Evolutionary conservation across 2,113 vertebrate species (phyloP).

Genomic region (Furnarius figulus): DNA sequence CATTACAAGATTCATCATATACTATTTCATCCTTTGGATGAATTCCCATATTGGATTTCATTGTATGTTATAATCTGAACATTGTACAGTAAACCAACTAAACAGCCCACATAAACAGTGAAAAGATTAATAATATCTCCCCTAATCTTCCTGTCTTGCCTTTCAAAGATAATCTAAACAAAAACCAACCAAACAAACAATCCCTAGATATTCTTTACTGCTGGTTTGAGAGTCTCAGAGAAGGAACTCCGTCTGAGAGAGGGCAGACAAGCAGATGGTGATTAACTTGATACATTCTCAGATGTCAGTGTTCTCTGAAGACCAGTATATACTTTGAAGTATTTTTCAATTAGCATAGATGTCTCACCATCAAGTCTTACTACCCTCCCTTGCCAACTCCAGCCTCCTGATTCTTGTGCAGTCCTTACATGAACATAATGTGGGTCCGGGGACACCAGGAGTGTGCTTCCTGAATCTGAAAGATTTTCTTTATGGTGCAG

Average conservation of each 20-base stretch:
- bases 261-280: neutral
- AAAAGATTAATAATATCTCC: constrained; percentile 7
- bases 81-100: neutral
- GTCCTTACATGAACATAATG: neutral
- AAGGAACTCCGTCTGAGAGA: neutral
- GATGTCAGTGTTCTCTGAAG: neutral
- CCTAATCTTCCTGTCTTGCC: neutral
- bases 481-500: neutral
- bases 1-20: neutral
- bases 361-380: neutral
- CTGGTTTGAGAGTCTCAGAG: neutral
- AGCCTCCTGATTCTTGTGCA: neutral
- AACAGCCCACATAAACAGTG: neutral
- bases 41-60: neutral
- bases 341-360: neutral
- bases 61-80: neutral
- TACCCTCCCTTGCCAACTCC: neutral
- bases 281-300: neutral
- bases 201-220: neutral
- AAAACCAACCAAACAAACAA: too few species aligned
- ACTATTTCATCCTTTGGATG: neutral
- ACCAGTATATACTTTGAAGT: neutral
- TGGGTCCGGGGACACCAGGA: neutral
- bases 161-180: neutral
- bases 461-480: neutral